Evolutionary conservation across 2,113 vertebrate genomes (phyloP), one percentile per base, ranked within the genome.

Genomic region (Nyctereutes procyonoides): DNA sequence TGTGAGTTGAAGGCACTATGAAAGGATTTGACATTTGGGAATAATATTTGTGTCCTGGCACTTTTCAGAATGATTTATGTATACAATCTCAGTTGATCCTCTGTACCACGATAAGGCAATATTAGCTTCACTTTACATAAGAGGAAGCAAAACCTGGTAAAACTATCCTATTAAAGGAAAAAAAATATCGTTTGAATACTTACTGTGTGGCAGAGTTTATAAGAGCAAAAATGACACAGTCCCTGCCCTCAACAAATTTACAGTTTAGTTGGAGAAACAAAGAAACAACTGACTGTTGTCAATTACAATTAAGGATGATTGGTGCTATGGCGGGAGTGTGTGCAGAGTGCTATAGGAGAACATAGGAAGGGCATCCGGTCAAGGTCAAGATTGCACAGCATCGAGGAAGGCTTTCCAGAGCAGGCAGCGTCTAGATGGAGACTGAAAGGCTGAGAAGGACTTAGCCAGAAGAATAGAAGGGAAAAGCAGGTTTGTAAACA

Each of bases 41-140:
- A 93, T 83, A 80, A 77, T 89, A 89, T 77, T 95, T 95, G 58
- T 90, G n/a, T 88, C 62, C 74, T 19, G 35, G n/a, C 20, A 91
- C 55, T 74, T 96, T 95, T 94, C 76, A 95, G 84, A 97, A 96
- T 81, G 43, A 97, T 90, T 94, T 90, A 92, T 92, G 16, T 56
- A 53, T 62, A 88, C 11, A 88, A 90, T 95, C 48, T 89, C 73
- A 80, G 56, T 63, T 83, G 19, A 94, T 90, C 51, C 92, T 95
- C 84, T 84, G 38, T 58, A 53, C n/a, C 85, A 90, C 16, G 53
- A 43, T 35, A 73, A 92, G 51, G 19, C 71, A 92, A 86, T 56
- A 94, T 43, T 43, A 88, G 62, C 51, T 63, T 96, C 62, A 93
- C 35, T 80, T 85, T 93, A 93, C 12, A 43, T 93, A 94, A 94